These are phyloP conservation scores for Heterotis niloticus DNA, from an alignment of 2,113 vertebrate genomes.

Conservation along the genomic window DNA sequence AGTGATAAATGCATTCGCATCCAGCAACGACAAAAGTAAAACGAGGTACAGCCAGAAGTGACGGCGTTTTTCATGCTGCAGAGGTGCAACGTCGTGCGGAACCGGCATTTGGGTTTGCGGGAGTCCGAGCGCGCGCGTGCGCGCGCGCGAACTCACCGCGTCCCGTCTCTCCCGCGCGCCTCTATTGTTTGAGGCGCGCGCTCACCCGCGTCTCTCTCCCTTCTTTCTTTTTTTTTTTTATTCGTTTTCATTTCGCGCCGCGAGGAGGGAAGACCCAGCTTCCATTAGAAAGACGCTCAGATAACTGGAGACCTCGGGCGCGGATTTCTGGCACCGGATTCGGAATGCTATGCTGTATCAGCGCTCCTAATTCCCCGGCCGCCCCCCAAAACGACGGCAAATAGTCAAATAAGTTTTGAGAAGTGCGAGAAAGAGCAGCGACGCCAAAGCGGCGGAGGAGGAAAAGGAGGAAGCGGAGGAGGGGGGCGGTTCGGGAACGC, in stretches of 20 bases:
- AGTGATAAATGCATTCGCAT: not conserved
- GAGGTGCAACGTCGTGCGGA: conserved; percentile 13
- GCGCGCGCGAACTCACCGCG: conserved; percentile 27
- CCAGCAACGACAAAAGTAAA: not conserved
- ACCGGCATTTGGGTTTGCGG: conserved; percentile 16
- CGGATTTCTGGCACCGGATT: conserved; percentile 9
- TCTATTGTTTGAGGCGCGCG: conserved; percentile 24
- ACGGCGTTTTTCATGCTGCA: too few species aligned
- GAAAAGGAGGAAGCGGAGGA: too few species aligned
- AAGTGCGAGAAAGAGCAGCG: conserved; percentile 12
- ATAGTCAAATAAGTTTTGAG: not conserved
- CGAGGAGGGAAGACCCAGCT: conserved; percentile 31
- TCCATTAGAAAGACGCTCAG: not conserved
- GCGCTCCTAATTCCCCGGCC: not conserved
- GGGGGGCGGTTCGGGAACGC: not conserved
- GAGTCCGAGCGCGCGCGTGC: too few species aligned
- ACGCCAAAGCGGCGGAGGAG: not conserved
- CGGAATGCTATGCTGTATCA: conserved; percentile 24
- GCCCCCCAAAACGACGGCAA: too few species aligned
- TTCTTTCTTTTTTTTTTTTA: conserved; percentile 16
- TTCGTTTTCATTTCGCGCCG: conserved; percentile 33
- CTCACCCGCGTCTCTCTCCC: not conserved
- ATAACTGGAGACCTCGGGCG: not conserved
- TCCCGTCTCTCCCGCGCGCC: conserved; percentile 26
- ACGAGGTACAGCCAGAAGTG: too few species aligned